A percentile compares a stretch with the other conserved stretches of the same genome.
These are phyloP conservation scores for Carcharodon carcharias DNA, from an alignment of 2,797 vertebrate genomes.

Conservation along the genomic window DNA sequence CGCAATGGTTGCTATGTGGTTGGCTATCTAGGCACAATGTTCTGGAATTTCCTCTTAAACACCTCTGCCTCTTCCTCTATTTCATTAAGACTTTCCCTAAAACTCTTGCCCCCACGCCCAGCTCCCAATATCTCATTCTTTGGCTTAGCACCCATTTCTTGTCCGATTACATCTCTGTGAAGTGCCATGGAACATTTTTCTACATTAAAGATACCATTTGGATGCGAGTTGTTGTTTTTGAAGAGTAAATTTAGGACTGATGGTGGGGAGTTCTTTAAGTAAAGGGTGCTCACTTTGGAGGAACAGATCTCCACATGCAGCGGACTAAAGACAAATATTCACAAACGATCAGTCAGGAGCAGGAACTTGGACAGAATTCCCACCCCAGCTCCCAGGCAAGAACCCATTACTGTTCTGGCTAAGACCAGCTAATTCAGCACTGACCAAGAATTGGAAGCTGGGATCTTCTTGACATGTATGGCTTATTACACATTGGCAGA, in stretches of 20 bases:
- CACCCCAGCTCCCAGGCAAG: neutral
- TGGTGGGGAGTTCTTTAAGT: neutral
- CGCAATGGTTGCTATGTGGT: neutral
- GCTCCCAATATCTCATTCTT: too few relatives aligned
- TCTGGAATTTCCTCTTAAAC: neutral
- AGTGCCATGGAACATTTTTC: neutral
- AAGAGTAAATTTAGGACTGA: neutral
- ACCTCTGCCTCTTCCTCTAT: too few relatives aligned
- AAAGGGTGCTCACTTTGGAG: neutral
- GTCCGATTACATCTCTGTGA: neutral
- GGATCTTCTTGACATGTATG: neutral
- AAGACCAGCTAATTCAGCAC: neutral
- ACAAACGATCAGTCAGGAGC: neutral
- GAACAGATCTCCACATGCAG: neutral
- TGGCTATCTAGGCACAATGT: neutral
- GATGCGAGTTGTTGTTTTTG: neutral
- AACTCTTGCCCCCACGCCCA: too few relatives aligned
- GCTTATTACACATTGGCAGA: too few relatives aligned
- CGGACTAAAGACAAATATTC: neutral
- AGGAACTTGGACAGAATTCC: neutral
- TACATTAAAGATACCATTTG: neutral
- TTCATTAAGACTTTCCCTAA: too few relatives aligned
- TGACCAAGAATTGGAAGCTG: neutral
- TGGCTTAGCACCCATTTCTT: too few relatives aligned
- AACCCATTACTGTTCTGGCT: too few relatives aligned